phyloP scores from a whole-genome alignment of 2,888 invertebrate genomes.

The Dyspetes luteomarginatus region DNA sequence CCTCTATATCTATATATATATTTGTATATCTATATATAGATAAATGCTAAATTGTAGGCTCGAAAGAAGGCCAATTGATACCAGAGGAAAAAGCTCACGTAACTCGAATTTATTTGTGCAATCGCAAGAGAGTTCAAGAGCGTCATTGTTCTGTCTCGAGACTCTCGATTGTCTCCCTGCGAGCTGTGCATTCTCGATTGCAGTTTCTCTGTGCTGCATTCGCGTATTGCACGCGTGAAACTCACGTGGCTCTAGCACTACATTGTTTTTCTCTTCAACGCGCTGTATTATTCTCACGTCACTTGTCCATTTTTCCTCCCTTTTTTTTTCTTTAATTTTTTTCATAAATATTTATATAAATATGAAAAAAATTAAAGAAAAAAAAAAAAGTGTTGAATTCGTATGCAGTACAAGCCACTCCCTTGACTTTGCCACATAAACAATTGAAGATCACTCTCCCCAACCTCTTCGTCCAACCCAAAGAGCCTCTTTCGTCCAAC shows the following conservation, averaged over 20 bases:
- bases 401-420: background rate
- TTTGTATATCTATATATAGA: too few species aligned
- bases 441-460: constrained; percentile 50
- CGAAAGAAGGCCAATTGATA: constrained; percentile 22
- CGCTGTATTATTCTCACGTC: constrained; percentile 28
- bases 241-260: background rate
- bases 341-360: background rate
- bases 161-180: background rate
- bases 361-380: background rate
- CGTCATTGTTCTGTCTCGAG: constrained; percentile 35
- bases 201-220: background rate
- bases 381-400: background rate
- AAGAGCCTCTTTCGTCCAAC: too few species aligned
- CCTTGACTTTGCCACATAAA: constrained; percentile 40
- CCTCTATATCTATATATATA: too few species aligned
- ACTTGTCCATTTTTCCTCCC: background rate
- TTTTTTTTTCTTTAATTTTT: background rate
- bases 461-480: background rate
- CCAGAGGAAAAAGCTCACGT: too few species aligned
- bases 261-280: constrained; percentile 33
- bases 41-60: too few species aligned
- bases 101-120: constrained; percentile 3
- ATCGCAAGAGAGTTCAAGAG: constrained; percentile 32
- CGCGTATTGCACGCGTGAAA: background rate
- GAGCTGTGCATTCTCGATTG: background rate